Evolutionary conservation across 2,888 invertebrate species (phyloP), one percentile per base, ranked within the genome.

Genomic region (Drosophila kambysellisi): DNA sequence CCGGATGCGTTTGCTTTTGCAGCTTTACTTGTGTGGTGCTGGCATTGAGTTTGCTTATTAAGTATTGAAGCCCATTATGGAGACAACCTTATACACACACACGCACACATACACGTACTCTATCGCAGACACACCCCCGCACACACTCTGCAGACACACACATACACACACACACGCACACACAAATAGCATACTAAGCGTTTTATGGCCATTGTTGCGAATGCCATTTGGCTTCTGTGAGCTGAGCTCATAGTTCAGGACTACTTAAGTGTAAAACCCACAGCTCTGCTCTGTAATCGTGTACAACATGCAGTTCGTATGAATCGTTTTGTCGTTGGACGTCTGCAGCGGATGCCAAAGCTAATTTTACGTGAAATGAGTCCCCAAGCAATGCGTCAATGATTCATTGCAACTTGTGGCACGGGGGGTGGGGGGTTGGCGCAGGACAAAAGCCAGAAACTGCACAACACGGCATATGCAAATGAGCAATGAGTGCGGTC

Each of bases 341-440:
- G 82, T 89, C 89, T 89, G 85, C 81, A 69, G 68, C 85, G 85
- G 89, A 86, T 88, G 85, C 76, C 73, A 65, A 75, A 69, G 86
- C 85, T 89, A 86, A 86, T 86, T 89, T 84, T 88, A 85, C 85
- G 89, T 86, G 72, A 86, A 86, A 89, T 86, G 78, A 88, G 82
- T 78, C 78, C 78, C 81, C 78, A 60, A 70, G 70, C 79, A 33
- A 68, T 72, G 66, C 74, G 61, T 66, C 72, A 71, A 89, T 86
- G 88, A 86, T 85, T 86, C 85, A 86, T 84, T 88, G 84, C 63
- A 70, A 66, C 30, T 17, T 61, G 70, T 64, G 50, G 25, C 41
- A 30, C 25, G 65, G 51, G 66, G 59, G 0, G n/a, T n/a, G n/a
- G 20, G 20, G 20, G 20, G 0, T 63, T 35, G 58, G 30, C 41